Evolutionary conservation across 2,113 vertebrate genomes (phyloP), one percentile per base, ranked within the genome.

Genomic region (Stegastes partitus): DNA sequence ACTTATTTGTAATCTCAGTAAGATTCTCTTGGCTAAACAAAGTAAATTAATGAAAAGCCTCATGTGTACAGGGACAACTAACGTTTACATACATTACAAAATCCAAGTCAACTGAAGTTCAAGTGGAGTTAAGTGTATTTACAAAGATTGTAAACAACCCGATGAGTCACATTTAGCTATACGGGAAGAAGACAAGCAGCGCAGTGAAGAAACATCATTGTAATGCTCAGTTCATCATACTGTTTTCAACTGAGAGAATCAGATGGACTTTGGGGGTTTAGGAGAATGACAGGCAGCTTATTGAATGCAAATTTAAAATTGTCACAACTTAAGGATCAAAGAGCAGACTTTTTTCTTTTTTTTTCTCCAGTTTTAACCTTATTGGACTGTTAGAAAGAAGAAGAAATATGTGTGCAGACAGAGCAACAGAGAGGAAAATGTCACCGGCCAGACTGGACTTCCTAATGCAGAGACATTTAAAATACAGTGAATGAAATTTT

Each of bases 101-200:
- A 31, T 31, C 31, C 5, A 42, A 42, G 39, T 51, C 16, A 66
- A 37, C 63, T 53, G 28, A 68, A 68, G 61, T 77, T 34, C 74
- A 21, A 57, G 51, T 1, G 0, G 62, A 68, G 39, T 42, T 42
- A 42, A 78, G 11, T 26, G 39, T 37, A 15, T 77, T 77, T 68
- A 57, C 51, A 69, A 54, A 81, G 22, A 67, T 3, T 0, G 16
- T 31, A 12, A 66, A 71, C 47, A 77, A 42, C 39, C 54, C 45
- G 4, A 76, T 47, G 50, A 77, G 49, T 67, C 62, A 77, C 47
- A 12, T 1, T 0, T 9, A 16, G 62, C 12, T 19, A 14, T 26
- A 42, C 45, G 49, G 61, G 42, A 53, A 3, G 19, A 50, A 50
- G 47, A n/a, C 7, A 50, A 21, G 0, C 18, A 16, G 42, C 4